Evolutionary conservation across 2,113 vertebrate genomes (phyloP).

Genomic region (Dicaeum eximium): DNA sequence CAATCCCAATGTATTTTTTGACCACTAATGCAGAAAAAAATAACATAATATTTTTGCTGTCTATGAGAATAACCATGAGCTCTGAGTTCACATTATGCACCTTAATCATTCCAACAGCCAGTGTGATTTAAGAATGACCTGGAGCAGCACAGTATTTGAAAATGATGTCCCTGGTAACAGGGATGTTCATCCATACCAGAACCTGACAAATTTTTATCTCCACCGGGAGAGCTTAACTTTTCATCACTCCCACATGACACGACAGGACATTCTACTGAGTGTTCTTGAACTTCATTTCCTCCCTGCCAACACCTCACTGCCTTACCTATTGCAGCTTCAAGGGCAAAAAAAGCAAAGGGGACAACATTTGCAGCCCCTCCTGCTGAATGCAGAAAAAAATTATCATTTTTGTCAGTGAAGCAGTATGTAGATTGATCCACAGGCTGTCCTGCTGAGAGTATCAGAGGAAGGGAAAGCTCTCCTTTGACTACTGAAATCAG

Average conservation of each 20-base stretch:
- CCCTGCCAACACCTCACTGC: neutral
- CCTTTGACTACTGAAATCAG: neutral
- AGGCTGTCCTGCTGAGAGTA: neutral
- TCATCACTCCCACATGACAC: neutral
- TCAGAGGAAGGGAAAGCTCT: neutral
- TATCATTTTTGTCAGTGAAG: neutral
- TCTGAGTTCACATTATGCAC: neutral
- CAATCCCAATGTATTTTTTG: neutral
- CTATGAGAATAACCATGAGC: neutral
- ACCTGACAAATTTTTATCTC: neutral
- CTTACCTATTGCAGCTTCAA: neutral
- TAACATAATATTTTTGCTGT: neutral
- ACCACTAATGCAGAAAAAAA: neutral
- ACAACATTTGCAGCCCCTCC: neutral
- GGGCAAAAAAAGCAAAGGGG: neutral
- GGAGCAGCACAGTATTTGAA: neutral
- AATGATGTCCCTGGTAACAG: neutral
- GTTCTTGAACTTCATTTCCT: neutral
- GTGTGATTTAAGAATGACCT: slow-evolving; percentile 2
- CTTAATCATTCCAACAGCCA: neutral
- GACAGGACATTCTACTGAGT: neutral
- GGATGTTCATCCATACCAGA: neutral
- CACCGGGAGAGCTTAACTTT: neutral
- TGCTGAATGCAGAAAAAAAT: neutral
- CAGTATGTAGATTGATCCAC: neutral